Evolutionary conservation across 2,888 invertebrate species (phyloP).

Genomic region (Chrysolina oricalcia): DNA sequence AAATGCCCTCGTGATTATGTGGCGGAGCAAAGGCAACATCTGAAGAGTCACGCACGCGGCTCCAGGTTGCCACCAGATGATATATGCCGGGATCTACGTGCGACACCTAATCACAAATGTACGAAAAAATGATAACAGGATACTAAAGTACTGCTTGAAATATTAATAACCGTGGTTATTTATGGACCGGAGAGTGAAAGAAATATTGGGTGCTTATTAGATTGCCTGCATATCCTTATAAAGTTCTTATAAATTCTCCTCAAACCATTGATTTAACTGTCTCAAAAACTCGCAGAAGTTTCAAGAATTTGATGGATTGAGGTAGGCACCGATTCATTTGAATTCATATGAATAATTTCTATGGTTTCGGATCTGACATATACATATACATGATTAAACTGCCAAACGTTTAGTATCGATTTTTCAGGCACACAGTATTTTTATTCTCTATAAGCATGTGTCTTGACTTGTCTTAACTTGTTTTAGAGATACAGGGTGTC

Average conservation of each 20-base stretch:
- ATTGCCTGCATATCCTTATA: background rate
- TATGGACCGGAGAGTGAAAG: constrained; percentile 40
- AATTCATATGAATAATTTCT: too few relatives aligned
- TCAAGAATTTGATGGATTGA: too few relatives aligned
- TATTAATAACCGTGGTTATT: constrained; percentile 45
- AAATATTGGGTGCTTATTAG: constrained; percentile 35
- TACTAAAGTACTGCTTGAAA: constrained; percentile 45
- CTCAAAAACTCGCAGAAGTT: too few relatives aligned
- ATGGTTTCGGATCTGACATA: too few relatives aligned
- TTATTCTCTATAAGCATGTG: too few relatives aligned
- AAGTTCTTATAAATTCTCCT: background rate
- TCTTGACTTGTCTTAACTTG: too few relatives aligned
- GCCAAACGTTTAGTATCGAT: too few relatives aligned
- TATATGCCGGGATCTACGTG: constrained; percentile 47
- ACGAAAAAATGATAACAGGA: constrained; percentile 42
- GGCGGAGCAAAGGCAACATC: background rate
- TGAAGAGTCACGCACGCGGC: constrained; percentile 32
- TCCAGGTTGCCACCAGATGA: constrained; percentile 54
- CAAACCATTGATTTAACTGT: too few relatives aligned
- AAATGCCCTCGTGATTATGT: background rate
- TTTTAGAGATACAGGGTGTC: too few relatives aligned
- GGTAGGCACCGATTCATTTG: too few relatives aligned
- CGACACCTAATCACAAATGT: constrained; percentile 48
- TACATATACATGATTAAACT: too few relatives aligned
- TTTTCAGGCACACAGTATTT: too few relatives aligned